Evolutionary conservation across 2,888 invertebrate species (phyloP).

Genomic region (Chrysolina haemoptera): DNA sequence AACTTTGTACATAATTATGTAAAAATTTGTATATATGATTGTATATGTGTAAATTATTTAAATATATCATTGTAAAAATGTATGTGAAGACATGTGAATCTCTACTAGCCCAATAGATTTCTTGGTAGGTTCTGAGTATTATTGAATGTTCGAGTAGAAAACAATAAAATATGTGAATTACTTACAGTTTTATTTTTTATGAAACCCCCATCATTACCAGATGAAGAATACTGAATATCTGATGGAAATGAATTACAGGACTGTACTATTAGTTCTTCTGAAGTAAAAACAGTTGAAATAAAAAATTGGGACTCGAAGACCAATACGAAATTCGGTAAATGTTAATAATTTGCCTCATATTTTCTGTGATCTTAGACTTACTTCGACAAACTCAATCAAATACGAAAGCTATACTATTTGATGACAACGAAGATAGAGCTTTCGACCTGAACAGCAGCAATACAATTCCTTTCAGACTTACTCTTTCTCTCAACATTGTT

Average conservation of each 20-base stretch:
- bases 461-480: no score
- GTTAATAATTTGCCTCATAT: no score
- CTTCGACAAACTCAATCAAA: no score
- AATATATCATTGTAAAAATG: constrained; percentile 48
- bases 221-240: not conserved
- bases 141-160: constrained; percentile 25
- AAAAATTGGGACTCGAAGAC: no score
- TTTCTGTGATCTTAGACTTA: no score
- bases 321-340: no score
- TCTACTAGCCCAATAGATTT: constrained; percentile 20
- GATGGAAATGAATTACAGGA: not conserved
- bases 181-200: not conserved
- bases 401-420: no score
- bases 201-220: not conserved
- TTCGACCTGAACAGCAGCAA: no score
- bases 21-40: constrained; percentile 57
- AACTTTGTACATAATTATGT: constrained; percentile 52
- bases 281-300: no score
- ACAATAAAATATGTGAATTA: constrained; percentile 26
- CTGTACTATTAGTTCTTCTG: no score
- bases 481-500: no score
- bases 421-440: no score
- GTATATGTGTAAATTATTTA: constrained; percentile 59
- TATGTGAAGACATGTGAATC: constrained; percentile 32
- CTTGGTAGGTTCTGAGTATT: constrained; percentile 25